phyloP scores from a whole-genome alignment of 2,113 vertebrate genomes.

The Aegithalos caudatus region DNA sequence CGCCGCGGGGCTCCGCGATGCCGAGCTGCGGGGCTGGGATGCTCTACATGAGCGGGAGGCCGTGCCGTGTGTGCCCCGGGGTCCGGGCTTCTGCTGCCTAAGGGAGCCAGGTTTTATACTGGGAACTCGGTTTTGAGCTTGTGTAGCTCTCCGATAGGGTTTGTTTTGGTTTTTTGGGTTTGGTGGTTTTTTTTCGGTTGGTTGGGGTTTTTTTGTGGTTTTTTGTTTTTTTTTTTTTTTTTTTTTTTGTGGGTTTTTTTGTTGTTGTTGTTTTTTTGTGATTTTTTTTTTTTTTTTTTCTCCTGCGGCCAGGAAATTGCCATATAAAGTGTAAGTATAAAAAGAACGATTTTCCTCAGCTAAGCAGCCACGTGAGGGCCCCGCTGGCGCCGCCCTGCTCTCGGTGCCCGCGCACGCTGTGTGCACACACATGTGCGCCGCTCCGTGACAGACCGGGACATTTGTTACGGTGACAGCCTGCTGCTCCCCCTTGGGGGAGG shows the following conservation, averaged over 20 bases:
- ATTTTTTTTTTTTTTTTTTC: no score
- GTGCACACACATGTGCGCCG: background rate
- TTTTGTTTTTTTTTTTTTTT: no score
- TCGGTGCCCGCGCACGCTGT: background rate
- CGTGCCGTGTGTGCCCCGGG: accelerated
- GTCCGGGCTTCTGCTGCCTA: background rate
- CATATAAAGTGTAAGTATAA: background rate
- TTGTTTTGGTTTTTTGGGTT: no score
- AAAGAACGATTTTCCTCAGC: background rate
- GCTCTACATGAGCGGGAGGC: background rate
- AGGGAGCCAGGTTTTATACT: background rate
- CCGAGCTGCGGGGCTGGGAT: accelerated
- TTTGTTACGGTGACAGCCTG: constrained; percentile 18
- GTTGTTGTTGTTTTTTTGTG: no score
- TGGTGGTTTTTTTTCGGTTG: no score
- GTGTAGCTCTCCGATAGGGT: background rate
- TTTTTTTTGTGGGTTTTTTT: no score
- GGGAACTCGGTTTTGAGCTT: background rate
- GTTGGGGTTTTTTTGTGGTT: no score
- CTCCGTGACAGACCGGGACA: background rate
- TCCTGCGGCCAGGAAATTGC: background rate
- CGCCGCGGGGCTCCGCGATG: background rate
- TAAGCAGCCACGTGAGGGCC: background rate
- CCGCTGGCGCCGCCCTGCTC: background rate
- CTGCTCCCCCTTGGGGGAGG: background rate